A percentile compares a stretch with the other conserved stretches of the same genome.
Conservation (phyloP, 2,888 invertebrate species). For the Rhamphomyia laevipes region DNA sequence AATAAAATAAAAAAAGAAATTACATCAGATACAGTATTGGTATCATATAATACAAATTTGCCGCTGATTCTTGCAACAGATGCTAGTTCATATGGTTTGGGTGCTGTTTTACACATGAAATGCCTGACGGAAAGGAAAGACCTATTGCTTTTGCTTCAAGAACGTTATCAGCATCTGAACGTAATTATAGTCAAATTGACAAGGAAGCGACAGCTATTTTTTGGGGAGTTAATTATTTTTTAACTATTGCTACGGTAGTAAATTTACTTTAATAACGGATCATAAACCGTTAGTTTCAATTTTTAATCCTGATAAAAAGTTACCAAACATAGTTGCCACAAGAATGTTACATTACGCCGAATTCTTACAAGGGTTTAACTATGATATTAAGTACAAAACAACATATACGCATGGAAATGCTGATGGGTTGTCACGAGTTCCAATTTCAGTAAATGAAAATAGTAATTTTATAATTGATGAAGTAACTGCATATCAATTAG, state of each 20-base stretch:
- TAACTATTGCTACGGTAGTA: slow-evolving; percentile 10
- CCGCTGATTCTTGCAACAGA: slow-evolving; percentile 16
- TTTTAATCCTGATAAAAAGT: slow-evolving; percentile 9
- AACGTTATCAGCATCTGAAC: slow-evolving; percentile 4
- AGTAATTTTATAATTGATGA: slow-evolving; percentile 4
- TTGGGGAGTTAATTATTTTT: slow-evolving; percentile 8
- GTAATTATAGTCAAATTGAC: slow-evolving; percentile 11
- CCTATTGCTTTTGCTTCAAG: slow-evolving; percentile 12
- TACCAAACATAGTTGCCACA: slow-evolving; percentile 5
- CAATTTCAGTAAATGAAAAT: slow-evolving; percentile 3
- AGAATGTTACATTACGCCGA: slow-evolving; percentile 23
- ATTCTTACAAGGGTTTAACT: slow-evolving; percentile 12
- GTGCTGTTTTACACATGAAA: slow-evolving; percentile 7
- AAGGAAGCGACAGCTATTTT: slow-evolving; percentile 12
- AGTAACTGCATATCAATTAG: not conserved
- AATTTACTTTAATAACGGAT: slow-evolving; percentile 8
- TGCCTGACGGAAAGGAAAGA: slow-evolving; percentile 1
- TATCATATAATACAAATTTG: slow-evolving; percentile 9
- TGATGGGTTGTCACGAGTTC: slow-evolving; percentile 15
- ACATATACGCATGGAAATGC: slow-evolving; percentile 15
- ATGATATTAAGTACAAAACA: slow-evolving; percentile 14
- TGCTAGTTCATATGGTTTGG: slow-evolving; percentile 13
- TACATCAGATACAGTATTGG: slow-evolving; percentile 7
- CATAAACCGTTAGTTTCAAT: slow-evolving; percentile 9
- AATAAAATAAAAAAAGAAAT: slow-evolving; percentile 14